Percentiles rank a stretch among this genome's conserved stretches.
These are phyloP conservation scores for Xestia rhomboidea DNA, from an alignment of 2,888 invertebrate genomes.

Conservation along the genomic window DNA sequence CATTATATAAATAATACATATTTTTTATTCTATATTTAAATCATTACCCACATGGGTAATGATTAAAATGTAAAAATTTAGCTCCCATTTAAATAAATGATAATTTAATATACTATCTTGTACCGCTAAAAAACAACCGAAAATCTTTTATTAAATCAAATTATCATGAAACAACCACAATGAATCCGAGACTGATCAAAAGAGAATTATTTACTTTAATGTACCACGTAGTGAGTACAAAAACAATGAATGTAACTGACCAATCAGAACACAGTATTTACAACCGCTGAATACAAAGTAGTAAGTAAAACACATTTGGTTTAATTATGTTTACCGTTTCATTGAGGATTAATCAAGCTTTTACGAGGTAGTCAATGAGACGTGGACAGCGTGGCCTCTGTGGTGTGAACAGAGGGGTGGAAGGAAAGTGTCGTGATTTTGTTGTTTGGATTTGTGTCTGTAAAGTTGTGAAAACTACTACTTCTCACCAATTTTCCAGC, in stretches of 20 bases:
- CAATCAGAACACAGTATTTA: slow-evolving; percentile 27
- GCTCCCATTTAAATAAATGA: neutral
- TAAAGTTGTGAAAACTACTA: too few relatives aligned
- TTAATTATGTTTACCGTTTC: slow-evolving; percentile 11
- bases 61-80: too few relatives aligned
- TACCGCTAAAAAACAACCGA: neutral
- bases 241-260: slow-evolving; percentile 2
- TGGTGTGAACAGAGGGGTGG: neutral
- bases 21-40: too few relatives aligned
- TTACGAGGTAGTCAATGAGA: neutral
- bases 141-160: neutral
- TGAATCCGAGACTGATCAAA: slow-evolving; percentile 2
- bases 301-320: neutral
- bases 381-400: neutral
- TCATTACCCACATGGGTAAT: too few relatives aligned
- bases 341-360: neutral
- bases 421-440: too few relatives aligned
- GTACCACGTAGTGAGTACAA: neutral
- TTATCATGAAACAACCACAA: neutral
- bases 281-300: slow-evolving; percentile 35
- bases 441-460: too few relatives aligned
- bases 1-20: too few relatives aligned
- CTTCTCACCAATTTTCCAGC: too few relatives aligned
- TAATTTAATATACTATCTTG: neutral
- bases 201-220: slow-evolving; percentile 7